These are phyloP conservation scores for Nysson spinosus DNA, from an alignment of 2,888 invertebrate genomes.

Conservation along the genomic window DNA sequence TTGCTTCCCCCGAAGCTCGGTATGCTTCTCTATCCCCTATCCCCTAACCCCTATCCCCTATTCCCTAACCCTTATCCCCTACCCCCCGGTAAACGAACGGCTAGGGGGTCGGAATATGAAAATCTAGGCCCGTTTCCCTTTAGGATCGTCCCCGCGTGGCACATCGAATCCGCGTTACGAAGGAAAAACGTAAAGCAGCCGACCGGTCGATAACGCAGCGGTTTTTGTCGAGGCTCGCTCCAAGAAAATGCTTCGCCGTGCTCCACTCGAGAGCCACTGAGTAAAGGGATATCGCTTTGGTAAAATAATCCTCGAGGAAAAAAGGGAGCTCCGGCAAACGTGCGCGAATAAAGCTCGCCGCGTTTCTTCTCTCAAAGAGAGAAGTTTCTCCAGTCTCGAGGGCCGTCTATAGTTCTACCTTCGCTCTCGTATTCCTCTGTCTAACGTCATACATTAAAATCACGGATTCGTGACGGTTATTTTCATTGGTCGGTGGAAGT, in stretches of 20 bases:
- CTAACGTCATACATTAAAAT: too few relatives aligned
- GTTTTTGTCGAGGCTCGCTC: constrained; percentile 3
- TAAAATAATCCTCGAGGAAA: constrained; percentile 31
- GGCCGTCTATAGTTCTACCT: too few relatives aligned
- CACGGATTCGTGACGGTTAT: too few relatives aligned
- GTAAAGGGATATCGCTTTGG: constrained; percentile 18
- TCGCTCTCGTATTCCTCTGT: too few relatives aligned
- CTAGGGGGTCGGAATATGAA: constrained; percentile 40
- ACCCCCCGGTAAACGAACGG: constrained; percentile 35
- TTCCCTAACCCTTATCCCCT: constrained; percentile 20
- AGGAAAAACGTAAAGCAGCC: constrained; percentile 39
- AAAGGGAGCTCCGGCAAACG: constrained; percentile 1
- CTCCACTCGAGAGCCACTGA: constrained; percentile 14
- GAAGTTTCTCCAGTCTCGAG: too few relatives aligned
- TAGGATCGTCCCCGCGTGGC: constrained; percentile 12
- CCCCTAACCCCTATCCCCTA: too few relatives aligned
- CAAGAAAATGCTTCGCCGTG: constrained; percentile 18
- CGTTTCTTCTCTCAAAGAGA: too few relatives aligned
- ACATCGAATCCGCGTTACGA: constrained; percentile 26
- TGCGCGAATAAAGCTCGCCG: constrained; percentile 1
- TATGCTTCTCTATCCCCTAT: too few relatives aligned
- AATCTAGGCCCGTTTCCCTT: constrained; percentile 54
- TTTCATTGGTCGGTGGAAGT: too few relatives aligned
- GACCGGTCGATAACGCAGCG: constrained; percentile 42
- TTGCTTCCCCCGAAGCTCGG: neutral